phyloP scores from a whole-genome alignment of 53 echinoderm and acorn worm species.

The Crossaster papposus region DNA sequence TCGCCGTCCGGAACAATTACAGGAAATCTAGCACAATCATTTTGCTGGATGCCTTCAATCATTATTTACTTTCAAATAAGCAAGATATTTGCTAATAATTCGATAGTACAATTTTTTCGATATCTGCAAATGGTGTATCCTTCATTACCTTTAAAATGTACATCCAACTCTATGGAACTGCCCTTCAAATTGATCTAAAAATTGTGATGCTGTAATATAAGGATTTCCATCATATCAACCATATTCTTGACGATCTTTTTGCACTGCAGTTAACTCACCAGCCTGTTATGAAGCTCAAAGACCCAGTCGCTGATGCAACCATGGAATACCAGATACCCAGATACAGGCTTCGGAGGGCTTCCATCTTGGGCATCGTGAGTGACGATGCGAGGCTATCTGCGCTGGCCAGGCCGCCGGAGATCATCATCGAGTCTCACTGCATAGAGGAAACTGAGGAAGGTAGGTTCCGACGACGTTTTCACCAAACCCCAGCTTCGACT shows the following conservation, averaged over 20 bases:
- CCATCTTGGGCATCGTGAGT: conserved; percentile 72
- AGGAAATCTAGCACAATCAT: too few relatives aligned
- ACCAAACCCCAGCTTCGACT: too few relatives aligned
- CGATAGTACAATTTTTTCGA: too few relatives aligned
- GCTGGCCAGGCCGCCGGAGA: conserved; percentile 72
- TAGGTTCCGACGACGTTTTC: neutral
- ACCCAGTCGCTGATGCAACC: conserved; percentile 73
- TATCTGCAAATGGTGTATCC: too few relatives aligned
- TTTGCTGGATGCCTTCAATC: too few relatives aligned
- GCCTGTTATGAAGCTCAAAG: conserved; percentile 84
- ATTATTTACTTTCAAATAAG: too few relatives aligned
- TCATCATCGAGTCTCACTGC: conserved; percentile 76
- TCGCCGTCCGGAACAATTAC: too few relatives aligned
- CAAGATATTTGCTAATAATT: too few relatives aligned
- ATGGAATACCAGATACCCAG: conserved; percentile 80
- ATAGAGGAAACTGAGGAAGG: conserved; percentile 68
- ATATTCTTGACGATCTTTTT: neutral
- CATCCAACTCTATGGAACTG: too few relatives aligned
- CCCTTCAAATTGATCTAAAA: neutral
- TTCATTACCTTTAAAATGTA: too few relatives aligned
- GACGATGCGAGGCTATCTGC: conserved; percentile 83
- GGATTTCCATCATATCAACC: neutral
- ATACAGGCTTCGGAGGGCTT: conserved; percentile 72
- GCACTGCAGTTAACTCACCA: conserved; percentile 68
- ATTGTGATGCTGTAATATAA: too few relatives aligned